Conservation (phyloP, 2,113 vertebrate genomes). For the Hippocampus barbouri region DNA sequence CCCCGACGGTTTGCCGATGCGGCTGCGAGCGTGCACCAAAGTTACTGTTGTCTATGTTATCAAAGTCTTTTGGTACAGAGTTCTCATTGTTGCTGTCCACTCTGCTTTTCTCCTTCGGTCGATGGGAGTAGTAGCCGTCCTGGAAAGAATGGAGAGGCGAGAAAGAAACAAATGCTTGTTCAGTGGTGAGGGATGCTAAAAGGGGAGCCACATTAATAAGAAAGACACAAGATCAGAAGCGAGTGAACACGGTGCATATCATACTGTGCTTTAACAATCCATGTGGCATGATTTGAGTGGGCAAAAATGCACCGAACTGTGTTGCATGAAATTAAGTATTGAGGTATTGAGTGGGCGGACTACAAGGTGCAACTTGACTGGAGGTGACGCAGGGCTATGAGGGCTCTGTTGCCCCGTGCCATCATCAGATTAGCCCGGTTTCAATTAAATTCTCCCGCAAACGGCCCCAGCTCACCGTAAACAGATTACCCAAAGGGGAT, state of each 20-base stretch:
- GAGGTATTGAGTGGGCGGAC: constrained; percentile 42
- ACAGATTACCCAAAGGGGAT: constrained; percentile 57
- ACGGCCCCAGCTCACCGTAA: constrained; percentile 52
- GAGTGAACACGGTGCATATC: constrained; percentile 49
- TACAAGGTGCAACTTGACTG: constrained; percentile 47
- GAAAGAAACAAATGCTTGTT: constrained; percentile 20
- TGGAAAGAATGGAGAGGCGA: constrained; percentile 46
- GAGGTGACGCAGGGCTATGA: constrained; percentile 36
- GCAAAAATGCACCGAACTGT: constrained; percentile 45
- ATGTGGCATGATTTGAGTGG: constrained; percentile 47
- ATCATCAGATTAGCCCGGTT: constrained; percentile 65
- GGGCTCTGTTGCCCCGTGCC: constrained; percentile 27
- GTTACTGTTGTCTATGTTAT: constrained; percentile 97
- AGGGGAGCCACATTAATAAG: not conserved
- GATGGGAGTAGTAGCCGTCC: constrained; percentile 93
- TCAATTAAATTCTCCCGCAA: constrained; percentile 65
- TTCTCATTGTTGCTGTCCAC: constrained; percentile 99
- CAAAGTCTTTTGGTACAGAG: constrained; percentile 97
- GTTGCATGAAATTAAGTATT: constrained; percentile 65
- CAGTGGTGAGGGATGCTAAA: constrained; percentile 10
- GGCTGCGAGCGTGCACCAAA: constrained; percentile 87
- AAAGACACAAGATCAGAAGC: constrained; percentile 50
- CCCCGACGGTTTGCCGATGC: constrained; percentile 75
- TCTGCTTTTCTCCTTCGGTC: constrained; percentile 86
- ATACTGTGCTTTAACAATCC: constrained; percentile 62